A percentile compares a stretch with the other conserved stretches of the same genome.
These are phyloP conservation scores for Cephus pygmeus DNA, from an alignment of 2,888 invertebrate species.

Conservation along the genomic window DNA sequence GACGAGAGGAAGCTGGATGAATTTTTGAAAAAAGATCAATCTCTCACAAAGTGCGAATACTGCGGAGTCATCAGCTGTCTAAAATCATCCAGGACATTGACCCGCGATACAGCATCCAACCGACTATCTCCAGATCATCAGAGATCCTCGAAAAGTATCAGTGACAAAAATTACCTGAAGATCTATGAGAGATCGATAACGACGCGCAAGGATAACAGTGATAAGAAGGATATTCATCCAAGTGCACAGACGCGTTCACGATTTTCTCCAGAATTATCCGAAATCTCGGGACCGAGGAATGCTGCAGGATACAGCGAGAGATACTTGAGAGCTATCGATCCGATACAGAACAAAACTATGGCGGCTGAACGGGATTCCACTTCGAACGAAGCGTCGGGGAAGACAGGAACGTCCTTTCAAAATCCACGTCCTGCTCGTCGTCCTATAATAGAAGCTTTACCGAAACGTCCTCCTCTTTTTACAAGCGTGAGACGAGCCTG, in stretches of 20 bases:
- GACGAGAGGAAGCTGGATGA: constrained; percentile 27
- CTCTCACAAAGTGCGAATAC: constrained; percentile 39
- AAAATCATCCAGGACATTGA: background rate
- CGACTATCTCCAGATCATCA: background rate
- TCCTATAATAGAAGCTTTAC: background rate
- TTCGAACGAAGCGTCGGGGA: background rate
- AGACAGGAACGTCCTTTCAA: background rate
- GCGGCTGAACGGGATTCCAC: background rate
- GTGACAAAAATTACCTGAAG: background rate
- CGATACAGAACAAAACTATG: background rate
- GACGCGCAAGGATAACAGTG: background rate
- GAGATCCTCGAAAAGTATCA: background rate
- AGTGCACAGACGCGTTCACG: background rate
- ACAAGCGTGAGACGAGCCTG: background rate
- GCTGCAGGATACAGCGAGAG: background rate
- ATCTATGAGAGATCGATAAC: background rate
- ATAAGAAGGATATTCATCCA: background rate
- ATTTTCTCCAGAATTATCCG: background rate
- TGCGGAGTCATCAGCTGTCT: constrained; percentile 42
- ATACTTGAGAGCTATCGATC: background rate
- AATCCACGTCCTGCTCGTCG: background rate
- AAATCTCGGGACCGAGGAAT: background rate
- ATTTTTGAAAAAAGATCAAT: constrained; percentile 29
- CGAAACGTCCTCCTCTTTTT: background rate
- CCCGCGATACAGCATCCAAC: background rate